Evolutionary conservation across 2,888 invertebrate genomes (phyloP).

Genomic region (Autographa pulchrina): DNA sequence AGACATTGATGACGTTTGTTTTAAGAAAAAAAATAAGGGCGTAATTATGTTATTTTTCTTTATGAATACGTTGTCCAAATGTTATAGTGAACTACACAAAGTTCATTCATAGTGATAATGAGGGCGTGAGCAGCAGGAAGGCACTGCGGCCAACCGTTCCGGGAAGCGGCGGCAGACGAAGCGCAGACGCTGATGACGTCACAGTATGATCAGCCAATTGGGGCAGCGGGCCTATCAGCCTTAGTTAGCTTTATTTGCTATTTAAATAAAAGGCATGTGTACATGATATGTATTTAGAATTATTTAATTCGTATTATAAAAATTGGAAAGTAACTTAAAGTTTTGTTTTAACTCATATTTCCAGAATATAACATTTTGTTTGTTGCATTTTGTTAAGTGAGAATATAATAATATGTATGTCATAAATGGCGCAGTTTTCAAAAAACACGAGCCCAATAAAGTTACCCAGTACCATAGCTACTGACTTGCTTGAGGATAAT

Average conservation of each 20-base stretch:
- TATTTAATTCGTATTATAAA: constrained; percentile 19
- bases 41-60: constrained; percentile 53
- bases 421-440: too few relatives aligned
- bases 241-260: constrained; percentile 63
- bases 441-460: constrained; percentile 13
- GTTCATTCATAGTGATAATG: constrained; percentile 81
- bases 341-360: neutral
- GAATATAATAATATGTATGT: too few relatives aligned
- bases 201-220: constrained; percentile 79
- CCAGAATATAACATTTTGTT: neutral
- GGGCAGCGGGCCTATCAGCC: constrained; percentile 74
- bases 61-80: constrained; percentile 60
- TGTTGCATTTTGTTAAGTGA: neutral
- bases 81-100: constrained; percentile 62
- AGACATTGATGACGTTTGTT: constrained; percentile 75
- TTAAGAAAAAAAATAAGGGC: constrained; percentile 72
- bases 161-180: constrained; percentile 85
- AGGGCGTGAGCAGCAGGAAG: constrained; percentile 78
- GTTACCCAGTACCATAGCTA: constrained; percentile 23
- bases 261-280: constrained; percentile 38
- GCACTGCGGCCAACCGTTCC: constrained; percentile 81
- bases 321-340: too few relatives aligned
- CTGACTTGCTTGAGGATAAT: constrained; percentile 17
- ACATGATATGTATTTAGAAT: neutral
- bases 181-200: constrained; percentile 85